Evolutionary conservation across 2,888 invertebrate species (phyloP), one percentile per base, ranked within the genome.

Genomic region (Hetaerina titia): DNA sequence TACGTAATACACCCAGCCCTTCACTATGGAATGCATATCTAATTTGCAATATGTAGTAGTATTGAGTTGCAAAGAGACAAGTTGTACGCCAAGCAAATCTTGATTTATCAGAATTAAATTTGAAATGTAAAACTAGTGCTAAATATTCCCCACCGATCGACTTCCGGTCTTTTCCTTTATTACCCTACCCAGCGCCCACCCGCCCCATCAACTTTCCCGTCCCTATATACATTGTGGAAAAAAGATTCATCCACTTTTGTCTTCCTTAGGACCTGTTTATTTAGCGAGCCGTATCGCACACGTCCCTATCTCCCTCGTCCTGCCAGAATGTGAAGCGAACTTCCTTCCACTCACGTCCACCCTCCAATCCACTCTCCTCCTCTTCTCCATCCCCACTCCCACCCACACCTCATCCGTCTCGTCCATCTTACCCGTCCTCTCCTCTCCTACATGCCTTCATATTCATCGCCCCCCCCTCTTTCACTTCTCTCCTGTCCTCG

Each of bases 211-310:
- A 31, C 31, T 81, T 60, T 60, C 17, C 45, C 11, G 81, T 31
- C 81, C 81, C 11, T 81, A 31, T 15, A 13, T 81, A 31, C 31
- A 31, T 31, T 31, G 31, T 22, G 8, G 64, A 64, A 69, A 90
- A 89, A 90, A 90, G n/a, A 90, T 64, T 25, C 45, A 17, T 45
- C 69, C 69, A 69, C 92, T 22, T 69, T 92, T 57, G 74, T 64
- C 69, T 64, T 92, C 92, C 64, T 92, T 56, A 22, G 69, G 69
- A 56, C 69, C 45, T 92, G 92, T 92, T 92, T 92, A 92, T 92
- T 69, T 92, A 56, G 45, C 92, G 69, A 69, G 56, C 74, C 69
- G 69, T 56, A 69, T 92, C 92, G n/a, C 69, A 74, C 92, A 56
- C 64, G 22, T 56, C 64, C 64, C 69, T 63, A 22, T 60, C 69